A percentile compares a stretch with the other conserved stretches of the same genome.
Conservation (phyloP, 2,888 invertebrate genomes). For the Tetragnatha montana region DNA sequence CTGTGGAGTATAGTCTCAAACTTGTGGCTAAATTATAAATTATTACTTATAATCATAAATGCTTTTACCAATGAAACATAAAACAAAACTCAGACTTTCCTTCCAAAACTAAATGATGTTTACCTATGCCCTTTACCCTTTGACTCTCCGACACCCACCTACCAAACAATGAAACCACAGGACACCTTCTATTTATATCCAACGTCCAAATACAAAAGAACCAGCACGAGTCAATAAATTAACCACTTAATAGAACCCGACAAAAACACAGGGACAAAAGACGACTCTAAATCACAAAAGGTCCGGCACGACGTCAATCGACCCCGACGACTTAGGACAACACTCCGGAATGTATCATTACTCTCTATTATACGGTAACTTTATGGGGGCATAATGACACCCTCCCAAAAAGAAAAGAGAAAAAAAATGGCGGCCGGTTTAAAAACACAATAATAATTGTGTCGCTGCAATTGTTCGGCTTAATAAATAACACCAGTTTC, state of each 20-base stretch:
- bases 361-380: slow-evolving; percentile 34
- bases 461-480: slow-evolving; percentile 32
- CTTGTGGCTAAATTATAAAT: too few relatives aligned
- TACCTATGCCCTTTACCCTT: too few relatives aligned
- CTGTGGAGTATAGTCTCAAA: too few relatives aligned
- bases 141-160: not conserved
- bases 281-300: slow-evolving; percentile 28
- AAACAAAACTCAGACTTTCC: too few relatives aligned
- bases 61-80: too few relatives aligned
- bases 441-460: slow-evolving; percentile 40
- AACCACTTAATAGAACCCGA: slow-evolving; percentile 1
- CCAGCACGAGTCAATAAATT: slow-evolving; percentile 4
- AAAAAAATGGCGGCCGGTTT: slow-evolving; percentile 34
- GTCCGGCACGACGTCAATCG: slow-evolving; percentile 19
- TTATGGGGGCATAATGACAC: slow-evolving; percentile 34
- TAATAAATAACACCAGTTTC: slow-evolving; percentile 34
- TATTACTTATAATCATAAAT: too few relatives aligned
- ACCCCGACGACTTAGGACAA: slow-evolving; percentile 18
- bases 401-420: not conserved
- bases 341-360: slow-evolving; percentile 38
- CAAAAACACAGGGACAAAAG: not conserved
- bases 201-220: not conserved
- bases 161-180: slow-evolving; percentile 3
- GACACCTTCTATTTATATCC: slow-evolving; percentile 3
- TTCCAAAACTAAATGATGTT: too few relatives aligned